phyloP scores from a whole-genome alignment of 2,888 invertebrate genomes.

The Andrena bicolor region DNA sequence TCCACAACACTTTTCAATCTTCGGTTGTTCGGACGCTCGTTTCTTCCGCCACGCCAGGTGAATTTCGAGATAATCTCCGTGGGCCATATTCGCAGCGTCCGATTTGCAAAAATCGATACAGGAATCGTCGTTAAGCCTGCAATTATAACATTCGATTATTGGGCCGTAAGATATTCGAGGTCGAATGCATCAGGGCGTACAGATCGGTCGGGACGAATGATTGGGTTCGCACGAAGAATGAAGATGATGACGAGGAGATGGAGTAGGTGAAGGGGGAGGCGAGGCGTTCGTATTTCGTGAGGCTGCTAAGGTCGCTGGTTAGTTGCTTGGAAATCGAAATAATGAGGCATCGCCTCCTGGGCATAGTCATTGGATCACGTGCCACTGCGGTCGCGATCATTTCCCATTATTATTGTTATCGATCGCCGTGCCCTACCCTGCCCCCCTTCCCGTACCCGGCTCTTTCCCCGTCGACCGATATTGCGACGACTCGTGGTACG shows the following conservation, averaged over 20 bases:
- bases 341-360: slow-evolving; percentile 81
- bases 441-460: slow-evolving; percentile 13
- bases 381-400: slow-evolving; percentile 83
- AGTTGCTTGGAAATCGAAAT: slow-evolving; percentile 82
- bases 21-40: neutral
- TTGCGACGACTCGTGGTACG: slow-evolving; percentile 73
- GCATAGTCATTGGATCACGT: slow-evolving; percentile 84
- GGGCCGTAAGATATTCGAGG: slow-evolving; percentile 71
- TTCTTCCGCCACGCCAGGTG: neutral
- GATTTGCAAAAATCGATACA: slow-evolving; percentile 24
- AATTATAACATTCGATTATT: slow-evolving; percentile 73
- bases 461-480: slow-evolving; percentile 64
- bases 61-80: neutral
- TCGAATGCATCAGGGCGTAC: slow-evolving; percentile 67
- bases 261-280: slow-evolving; percentile 39
- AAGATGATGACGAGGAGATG: slow-evolving; percentile 67
- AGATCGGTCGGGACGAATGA: slow-evolving; percentile 70
- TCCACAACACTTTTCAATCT: neutral
- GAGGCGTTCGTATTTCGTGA: slow-evolving; percentile 76
- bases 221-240: slow-evolving; percentile 77
- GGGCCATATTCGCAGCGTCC: neutral
- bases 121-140: slow-evolving; percentile 44
- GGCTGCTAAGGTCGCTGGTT: slow-evolving; percentile 79
- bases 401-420: slow-evolving; percentile 82
- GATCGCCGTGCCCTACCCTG: slow-evolving; percentile 74